phyloP scores from a whole-genome alignment of 2,113 vertebrate species.

The Rynchops niger region DNA sequence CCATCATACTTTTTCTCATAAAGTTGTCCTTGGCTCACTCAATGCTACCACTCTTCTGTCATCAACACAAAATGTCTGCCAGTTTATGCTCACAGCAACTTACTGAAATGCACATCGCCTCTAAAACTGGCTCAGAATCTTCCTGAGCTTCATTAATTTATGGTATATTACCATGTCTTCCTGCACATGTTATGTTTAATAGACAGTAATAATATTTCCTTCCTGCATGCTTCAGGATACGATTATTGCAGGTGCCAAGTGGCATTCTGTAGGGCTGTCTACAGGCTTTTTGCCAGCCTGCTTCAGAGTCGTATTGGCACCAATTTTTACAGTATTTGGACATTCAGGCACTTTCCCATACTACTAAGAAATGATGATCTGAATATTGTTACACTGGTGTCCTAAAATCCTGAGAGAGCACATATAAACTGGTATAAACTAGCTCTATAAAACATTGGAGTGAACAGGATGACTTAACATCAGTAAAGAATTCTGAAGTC shows the following conservation, averaged over 20 bases:
- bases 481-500: not conserved
- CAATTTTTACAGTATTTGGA: not conserved
- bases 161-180: not conserved
- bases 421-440: not conserved
- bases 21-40: not conserved
- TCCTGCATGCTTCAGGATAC: not conserved
- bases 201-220: not conserved
- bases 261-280: not conserved
- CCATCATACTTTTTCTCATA: not conserved
- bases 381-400: not conserved
- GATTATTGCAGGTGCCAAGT: not conserved
- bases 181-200: not conserved
- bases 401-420: not conserved
- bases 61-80: not conserved
- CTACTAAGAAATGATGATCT: not conserved
- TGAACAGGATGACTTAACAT: not conserved
- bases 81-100: not conserved
- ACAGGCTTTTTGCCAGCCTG: not conserved
- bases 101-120: not conserved
- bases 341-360: not conserved
- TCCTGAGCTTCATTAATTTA: not conserved
- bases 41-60: not conserved
- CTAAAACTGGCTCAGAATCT: not conserved
- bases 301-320: not conserved
- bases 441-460: not conserved